Conservation (phyloP, 2,888 invertebrate genomes). For the Agonopterix arenella region DNA sequence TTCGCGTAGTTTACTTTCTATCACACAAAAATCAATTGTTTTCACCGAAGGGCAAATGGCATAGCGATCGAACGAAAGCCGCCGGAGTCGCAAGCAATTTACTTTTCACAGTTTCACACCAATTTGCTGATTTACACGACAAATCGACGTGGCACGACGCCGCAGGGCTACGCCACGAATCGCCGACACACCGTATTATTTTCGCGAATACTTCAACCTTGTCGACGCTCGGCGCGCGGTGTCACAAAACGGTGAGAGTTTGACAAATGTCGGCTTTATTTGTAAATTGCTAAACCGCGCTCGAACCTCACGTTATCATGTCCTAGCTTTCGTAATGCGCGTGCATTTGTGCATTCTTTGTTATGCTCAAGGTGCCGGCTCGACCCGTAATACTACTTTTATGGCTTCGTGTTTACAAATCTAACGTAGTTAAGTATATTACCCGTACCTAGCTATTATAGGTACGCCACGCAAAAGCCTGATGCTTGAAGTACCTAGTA, state of each 20-base stretch:
- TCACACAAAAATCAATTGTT: slow-evolving; percentile 41
- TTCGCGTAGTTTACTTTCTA: slow-evolving; percentile 35
- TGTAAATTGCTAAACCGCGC: too few species aligned
- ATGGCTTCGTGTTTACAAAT: too few species aligned
- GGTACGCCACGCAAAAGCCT: too few species aligned
- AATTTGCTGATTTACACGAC: slow-evolving; percentile 47
- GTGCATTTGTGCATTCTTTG: too few species aligned
- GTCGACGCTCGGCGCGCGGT: background rate
- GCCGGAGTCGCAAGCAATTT: slow-evolving; percentile 19
- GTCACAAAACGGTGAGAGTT: background rate
- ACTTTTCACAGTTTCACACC: slow-evolving; percentile 42
- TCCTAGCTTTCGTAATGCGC: too few species aligned
- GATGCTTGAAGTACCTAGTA: too few species aligned
- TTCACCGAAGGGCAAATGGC: slow-evolving; percentile 31
- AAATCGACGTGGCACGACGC: slow-evolving; percentile 32
- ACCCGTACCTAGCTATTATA: too few species aligned
- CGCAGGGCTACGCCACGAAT: slow-evolving; percentile 7
- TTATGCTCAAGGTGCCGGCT: too few species aligned
- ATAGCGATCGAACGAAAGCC: slow-evolving; percentile 31
- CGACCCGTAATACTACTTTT: too few species aligned
- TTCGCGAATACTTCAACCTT: slow-evolving; percentile 4
- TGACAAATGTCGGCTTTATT: background rate
- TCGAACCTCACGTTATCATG: too few species aligned
- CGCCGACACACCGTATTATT: background rate
- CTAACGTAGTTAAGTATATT: too few species aligned